Evolutionary conservation across 2,797 vertebrate species (phyloP), one percentile per base, ranked within the genome.

Genomic region (Miichthys miiuy): DNA sequence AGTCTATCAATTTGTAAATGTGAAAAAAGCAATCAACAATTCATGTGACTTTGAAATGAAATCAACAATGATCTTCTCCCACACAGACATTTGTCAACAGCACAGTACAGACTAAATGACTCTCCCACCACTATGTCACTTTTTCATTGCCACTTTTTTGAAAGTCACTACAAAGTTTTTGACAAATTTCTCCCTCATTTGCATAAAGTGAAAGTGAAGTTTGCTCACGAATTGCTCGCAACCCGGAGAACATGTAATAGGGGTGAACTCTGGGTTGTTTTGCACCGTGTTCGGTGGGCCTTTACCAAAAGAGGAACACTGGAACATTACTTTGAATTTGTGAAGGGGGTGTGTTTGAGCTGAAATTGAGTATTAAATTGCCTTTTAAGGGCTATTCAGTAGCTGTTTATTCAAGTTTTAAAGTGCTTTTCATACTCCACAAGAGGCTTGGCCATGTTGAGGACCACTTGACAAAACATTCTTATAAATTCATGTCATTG

Each of bases 401-500:
- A 17, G 34, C 23, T 48, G 44, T 21, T 34, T n/a, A 3, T 38
- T 27, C 18, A 64, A 54, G 41, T 12, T 10, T 9, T 42, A 0
- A 52, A 46, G 9, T 2, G 27, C 7, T 56, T 48, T 23, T 42
- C 20, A 23, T 76, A 42, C 10, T 6, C 3, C 16, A 62, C 21
- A 27, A 7, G 7, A 55, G 16, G 20, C 20, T n/a, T 25, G 21
- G 4, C 12, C 23, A 44, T 0, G 1, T 6, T 42, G 9, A 56
- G 3, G 51, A 16, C 5, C 20, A 57, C 21, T 61, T 68, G 20
- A 51, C 23, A 62, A 57, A 12, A 57, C 10, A 65, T 52, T 12
- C 20, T 62, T 9, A 61, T 30, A 51, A 50, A 21, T 62, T 60
- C 30, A 66, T 60, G 57, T 16, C 34, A 55, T 34, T 70, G 56